Base-by-base conservation (phyloP, 2,888 invertebrate genomes). In the Aporophyla lueneburgensis region DNA sequence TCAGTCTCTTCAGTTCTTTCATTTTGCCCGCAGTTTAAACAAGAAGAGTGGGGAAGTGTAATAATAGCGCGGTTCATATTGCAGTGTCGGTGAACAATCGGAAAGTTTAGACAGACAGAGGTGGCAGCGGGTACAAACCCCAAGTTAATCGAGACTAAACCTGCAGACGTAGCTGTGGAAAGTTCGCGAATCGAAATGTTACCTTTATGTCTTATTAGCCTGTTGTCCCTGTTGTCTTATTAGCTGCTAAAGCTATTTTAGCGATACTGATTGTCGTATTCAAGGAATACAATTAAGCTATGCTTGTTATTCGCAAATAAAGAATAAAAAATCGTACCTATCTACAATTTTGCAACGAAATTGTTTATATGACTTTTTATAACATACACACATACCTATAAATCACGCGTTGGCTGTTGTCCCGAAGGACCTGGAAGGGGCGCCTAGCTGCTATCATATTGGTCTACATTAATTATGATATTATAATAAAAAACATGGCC, bases 141-240 rank as follows among this genome's bases (percentile, higher is more conserved):
- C 91, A 91, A 93, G 91, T 93, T 93, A 93, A 94, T 93, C 91
- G 92, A 87, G 88, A 86, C 87, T 87, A 89, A 87, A 85, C 81
- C 85, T 81, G 80, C 78, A 84, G 85, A 86, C 78, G 79, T 74
- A 82, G 79, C 71, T 86, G 85, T 81, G 76, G 70, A 76, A 75
- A 84, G 74, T 83, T 83, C 73, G 59, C 66, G 65, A 82, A 83
- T 76, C 78, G 78, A 74, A 74, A 49, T 78, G 69, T 59, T 66
- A 62, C 74, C 43, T 33, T n/a, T 33, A 33, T 33, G 33, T 33
- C 33, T 33, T 33, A 33, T 33, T 33, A 33, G 33, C 33, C 33
- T 33, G 33, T 33, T 33, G 33, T 33, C 33, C 33, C 33, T 33
- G 16, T 56, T 19, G 24, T 68, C 49, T 66, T 63, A 63, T 74